Evolutionary conservation across 2,113 vertebrate species (phyloP).

Genomic region (Illadopsis cleaveri): DNA sequence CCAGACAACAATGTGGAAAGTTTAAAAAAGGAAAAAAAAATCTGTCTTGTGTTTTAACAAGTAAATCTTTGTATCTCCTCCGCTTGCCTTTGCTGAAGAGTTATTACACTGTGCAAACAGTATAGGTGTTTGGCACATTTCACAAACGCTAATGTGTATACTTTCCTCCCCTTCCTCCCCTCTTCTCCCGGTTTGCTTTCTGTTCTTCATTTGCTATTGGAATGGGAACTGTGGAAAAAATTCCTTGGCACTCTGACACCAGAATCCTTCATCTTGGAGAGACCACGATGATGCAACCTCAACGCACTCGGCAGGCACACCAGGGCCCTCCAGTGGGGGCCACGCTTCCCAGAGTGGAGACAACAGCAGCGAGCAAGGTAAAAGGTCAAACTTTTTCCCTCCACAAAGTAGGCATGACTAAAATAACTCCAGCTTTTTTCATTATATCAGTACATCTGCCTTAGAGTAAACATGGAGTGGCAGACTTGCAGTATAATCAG

Average conservation of each 20-base stretch:
- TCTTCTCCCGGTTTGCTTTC: constrained; percentile 67
- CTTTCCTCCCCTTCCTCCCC: constrained; percentile 41
- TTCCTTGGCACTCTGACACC: constrained; percentile 79
- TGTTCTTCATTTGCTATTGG: constrained; percentile 83
- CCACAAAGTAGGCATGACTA: constrained; percentile 71
- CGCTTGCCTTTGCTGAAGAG: constrained; percentile 43
- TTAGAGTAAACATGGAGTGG: constrained; percentile 68
- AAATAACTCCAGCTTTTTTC: constrained; percentile 72
- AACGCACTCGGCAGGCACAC: constrained; percentile 98
- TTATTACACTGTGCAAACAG: constrained; percentile 37
- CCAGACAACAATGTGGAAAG: neutral
- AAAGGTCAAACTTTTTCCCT: constrained; percentile 77
- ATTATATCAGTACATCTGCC: constrained; percentile 66
- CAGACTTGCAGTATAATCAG: constrained; percentile 60
- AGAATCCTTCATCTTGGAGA: constrained; percentile 99
- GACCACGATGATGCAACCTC: constrained; percentile 99
- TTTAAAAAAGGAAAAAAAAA: neutral
- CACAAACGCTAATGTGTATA: constrained; percentile 79
- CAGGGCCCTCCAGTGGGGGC: constrained; percentile 98
- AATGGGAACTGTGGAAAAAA: constrained; percentile 85
- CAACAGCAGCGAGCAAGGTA: constrained; percentile 99
- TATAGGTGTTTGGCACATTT: constrained; percentile 38
- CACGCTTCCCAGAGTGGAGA: constrained; percentile 98
- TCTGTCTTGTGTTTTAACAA: neutral
- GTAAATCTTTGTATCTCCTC: constrained; percentile 16